Conservation (phyloP, 1,140 invertebrate species). For the Hermetia illucens region DNA sequence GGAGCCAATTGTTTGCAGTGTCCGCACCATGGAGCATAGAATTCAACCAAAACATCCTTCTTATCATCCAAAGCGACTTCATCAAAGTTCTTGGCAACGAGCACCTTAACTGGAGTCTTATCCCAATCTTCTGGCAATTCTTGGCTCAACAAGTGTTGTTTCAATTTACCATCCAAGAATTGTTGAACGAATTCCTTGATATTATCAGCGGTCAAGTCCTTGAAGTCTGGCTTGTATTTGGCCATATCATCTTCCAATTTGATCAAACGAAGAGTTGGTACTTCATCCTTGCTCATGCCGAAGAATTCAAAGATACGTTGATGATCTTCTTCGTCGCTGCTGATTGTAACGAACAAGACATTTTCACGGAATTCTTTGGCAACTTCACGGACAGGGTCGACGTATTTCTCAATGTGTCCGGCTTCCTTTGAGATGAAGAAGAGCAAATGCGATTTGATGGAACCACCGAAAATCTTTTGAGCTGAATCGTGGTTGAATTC, state of each 20-base stretch:
- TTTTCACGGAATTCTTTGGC: conserved; percentile 83
- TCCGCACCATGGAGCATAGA: conserved; percentile 96
- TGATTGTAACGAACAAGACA: conserved; percentile 90
- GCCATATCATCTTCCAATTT: conserved; percentile 94
- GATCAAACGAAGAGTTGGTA: conserved; percentile 87
- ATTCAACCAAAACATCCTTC: conserved; percentile 96
- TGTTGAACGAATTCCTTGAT: conserved; percentile 73
- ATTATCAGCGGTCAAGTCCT: conserved; percentile 61
- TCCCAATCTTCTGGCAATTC: conserved; percentile 96
- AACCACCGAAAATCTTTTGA: conserved; percentile 94
- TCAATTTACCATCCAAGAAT: conserved; percentile 85
- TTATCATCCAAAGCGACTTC: conserved; percentile 75
- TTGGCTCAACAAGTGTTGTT: conserved; percentile 87
- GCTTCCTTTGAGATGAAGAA: conserved; percentile 86
- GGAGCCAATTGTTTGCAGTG: conserved; percentile 95
- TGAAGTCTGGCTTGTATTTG: conserved; percentile 85
- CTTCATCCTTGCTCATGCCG: conserved; percentile 85
- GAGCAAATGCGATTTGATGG: conserved; percentile 91
- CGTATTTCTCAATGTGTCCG: conserved; percentile 64
- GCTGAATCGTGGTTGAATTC: conserved; percentile 97
- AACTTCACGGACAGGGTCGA: conserved; percentile 59
- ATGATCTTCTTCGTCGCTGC: conserved; percentile 92
- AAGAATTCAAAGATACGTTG: conserved; percentile 97
- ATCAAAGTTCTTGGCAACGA: conserved; percentile 94
- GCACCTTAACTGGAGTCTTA: conserved; percentile 82